Base-by-base conservation (phyloP, 30 jellyfish, hydroid and myxozoan genomes). In the Rhopilema esculentum region DNA sequence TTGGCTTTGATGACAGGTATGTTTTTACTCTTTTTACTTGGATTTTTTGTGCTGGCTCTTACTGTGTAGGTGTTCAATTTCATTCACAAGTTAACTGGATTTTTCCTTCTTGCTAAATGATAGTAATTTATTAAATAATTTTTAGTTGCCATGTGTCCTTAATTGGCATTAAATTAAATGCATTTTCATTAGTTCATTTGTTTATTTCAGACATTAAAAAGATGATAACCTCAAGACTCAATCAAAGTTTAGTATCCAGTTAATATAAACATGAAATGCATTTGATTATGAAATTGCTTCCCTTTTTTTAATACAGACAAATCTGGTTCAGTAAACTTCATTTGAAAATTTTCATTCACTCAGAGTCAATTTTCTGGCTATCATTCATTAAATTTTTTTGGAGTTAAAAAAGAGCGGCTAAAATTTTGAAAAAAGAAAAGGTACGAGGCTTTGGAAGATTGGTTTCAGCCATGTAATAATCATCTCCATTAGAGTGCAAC, bases 401-500 rank as follows among this genome's bases (percentile, higher is more conserved):
- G 40, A 62, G 30, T 80, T 53, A 52, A 83, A 9, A 80, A 80
- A 66, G 18, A 21, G 66, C 53, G 57, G 20, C 22, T 51, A 8
- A 49, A 30, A 66, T 25, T 80, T 19, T 31, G 77, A 16, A 82
- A 69, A 40, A 71, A 67, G 48, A 82, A 65, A 16, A 51, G 53
- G 22, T 70, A 72, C 33, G 85, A 82, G 29, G 51, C 16, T 15
- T 16, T 82, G 2, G 27, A 21, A 27, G 85, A 26, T 8, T 66
- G 91, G 91, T 40, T 82, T 8, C 52, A 70, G 26, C 85, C 91
- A 50, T 68, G 84, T 51, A 32, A 22, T 22, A 82, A 70, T 8
- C 91, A 82, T 6, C 48, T 82, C 51, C 91, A 67, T 23, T 82
- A 87, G 87, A 50, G 85, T 69, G 91, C 91, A 21, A 71, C 87